Evolutionary conservation across 2,113 vertebrate species (phyloP).

Genomic region (Ammodytes dubius): DNA sequence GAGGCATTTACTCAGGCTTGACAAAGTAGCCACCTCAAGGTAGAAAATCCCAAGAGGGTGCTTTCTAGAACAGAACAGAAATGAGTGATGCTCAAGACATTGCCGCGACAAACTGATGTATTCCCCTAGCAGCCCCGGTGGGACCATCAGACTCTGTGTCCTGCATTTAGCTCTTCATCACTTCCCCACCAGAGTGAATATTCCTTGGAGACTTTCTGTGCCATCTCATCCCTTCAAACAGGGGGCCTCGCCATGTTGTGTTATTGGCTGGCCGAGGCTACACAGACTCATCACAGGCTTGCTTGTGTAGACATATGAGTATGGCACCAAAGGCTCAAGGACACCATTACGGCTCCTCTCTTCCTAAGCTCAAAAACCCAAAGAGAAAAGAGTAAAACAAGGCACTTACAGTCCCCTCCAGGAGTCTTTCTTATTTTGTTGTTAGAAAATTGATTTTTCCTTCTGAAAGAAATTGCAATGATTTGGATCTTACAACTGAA

Average conservation of each 20-base stretch:
- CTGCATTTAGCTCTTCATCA: conserved; percentile 56
- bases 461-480: not conserved
- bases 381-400: conserved; percentile 21
- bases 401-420: not conserved
- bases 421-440: not conserved
- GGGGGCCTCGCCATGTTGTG: conserved; percentile 19
- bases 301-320: conserved; percentile 52
- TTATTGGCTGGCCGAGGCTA: conserved; percentile 40
- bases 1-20: conserved; percentile 58
- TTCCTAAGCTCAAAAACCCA: conserved; percentile 4
- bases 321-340: conserved; percentile 56
- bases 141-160: conserved; percentile 21
- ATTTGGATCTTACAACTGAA: not conserved
- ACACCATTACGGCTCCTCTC: conserved; percentile 26
- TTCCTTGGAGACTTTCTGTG: conserved; percentile 59
- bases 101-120: not conserved
- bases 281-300: conserved; percentile 48
- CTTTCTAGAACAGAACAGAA: conserved; percentile 26
- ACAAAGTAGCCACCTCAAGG: conserved; percentile 59
- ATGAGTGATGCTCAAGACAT: conserved; percentile 42
- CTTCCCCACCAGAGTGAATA: conserved; percentile 48
- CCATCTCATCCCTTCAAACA: conserved; percentile 51
- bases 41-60: conserved; percentile 50
- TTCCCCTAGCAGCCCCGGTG: conserved; percentile 32
- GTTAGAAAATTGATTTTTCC: not conserved